phyloP scores from a whole-genome alignment of 2,888 invertebrate genomes.

The Troides oblongomaculatus region DNA sequence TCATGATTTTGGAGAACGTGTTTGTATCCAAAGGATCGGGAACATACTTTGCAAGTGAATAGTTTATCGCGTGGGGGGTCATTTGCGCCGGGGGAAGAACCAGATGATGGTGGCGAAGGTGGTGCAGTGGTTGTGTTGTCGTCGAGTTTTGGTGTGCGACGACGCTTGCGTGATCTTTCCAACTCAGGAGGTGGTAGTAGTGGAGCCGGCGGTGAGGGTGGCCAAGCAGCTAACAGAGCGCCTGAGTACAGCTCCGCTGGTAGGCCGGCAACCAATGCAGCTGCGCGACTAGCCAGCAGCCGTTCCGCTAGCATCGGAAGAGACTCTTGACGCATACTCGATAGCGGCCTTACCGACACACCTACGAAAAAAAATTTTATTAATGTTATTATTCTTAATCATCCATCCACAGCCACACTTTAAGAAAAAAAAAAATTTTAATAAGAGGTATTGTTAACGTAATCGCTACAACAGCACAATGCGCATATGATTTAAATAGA shows the following conservation, averaged over 20 bases:
- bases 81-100: constrained; percentile 71
- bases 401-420: no score
- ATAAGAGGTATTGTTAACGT: no score
- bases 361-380: constrained; percentile 48
- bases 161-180: constrained; percentile 70
- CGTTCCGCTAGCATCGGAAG: constrained; percentile 75
- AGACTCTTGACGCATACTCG: constrained; percentile 74
- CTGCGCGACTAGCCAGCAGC: constrained; percentile 77
- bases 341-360: constrained; percentile 75
- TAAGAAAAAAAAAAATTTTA: no score
- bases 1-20: constrained; percentile 97
- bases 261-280: constrained; percentile 76
- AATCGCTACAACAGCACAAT: no score
- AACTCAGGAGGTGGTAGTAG: constrained; percentile 72
- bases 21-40: constrained; percentile 94
- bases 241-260: constrained; percentile 83
- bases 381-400: neutral
- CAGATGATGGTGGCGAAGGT: constrained; percentile 73
- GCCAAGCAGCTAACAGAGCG: constrained; percentile 80
- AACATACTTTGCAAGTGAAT: constrained; percentile 93
- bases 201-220: constrained; percentile 79
- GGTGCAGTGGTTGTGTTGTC: constrained; percentile 57
- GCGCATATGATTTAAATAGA: no score
- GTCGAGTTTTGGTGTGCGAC: constrained; percentile 72
- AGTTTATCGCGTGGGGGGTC: constrained; percentile 86